Evolutionary conservation across 2,888 invertebrate genomes (phyloP).

Genomic region (Anthrax anthrax): DNA sequence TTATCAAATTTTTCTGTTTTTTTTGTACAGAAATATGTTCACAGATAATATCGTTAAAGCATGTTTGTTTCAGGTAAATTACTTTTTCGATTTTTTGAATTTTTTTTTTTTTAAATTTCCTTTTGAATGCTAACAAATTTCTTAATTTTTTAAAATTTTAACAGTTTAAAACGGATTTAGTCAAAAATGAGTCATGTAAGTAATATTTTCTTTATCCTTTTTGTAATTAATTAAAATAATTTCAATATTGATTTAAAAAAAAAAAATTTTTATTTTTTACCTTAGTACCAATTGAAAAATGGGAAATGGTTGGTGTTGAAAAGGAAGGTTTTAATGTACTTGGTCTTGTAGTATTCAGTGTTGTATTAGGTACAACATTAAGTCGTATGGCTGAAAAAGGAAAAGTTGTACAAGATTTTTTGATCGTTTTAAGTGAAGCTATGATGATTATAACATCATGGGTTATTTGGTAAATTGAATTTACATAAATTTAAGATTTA

Average conservation of each 20-base stretch:
- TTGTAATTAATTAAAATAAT: too few species aligned
- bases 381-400: slow-evolving; percentile 77
- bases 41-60: slow-evolving; percentile 84
- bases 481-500: background rate
- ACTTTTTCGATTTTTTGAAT: too few species aligned
- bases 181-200: too few species aligned
- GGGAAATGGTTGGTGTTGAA: slow-evolving; percentile 56
- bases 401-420: slow-evolving; percentile 69
- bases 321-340: slow-evolving; percentile 69
- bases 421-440: slow-evolving; percentile 74
- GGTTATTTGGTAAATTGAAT: slow-evolving; percentile 60
- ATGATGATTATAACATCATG: slow-evolving; percentile 94
- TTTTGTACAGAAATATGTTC: slow-evolving; percentile 82
- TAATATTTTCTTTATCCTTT: too few species aligned
- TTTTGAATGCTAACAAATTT: too few species aligned
- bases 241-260: too few species aligned
- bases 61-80: slow-evolving; percentile 56
- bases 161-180: slow-evolving; percentile 45
- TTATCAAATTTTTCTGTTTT: too few species aligned
- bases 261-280: background rate
- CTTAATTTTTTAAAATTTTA: too few species aligned
- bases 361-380: slow-evolving; percentile 77
- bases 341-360: slow-evolving; percentile 71
- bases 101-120: too few species aligned
- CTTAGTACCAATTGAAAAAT: slow-evolving; percentile 41